Conservation (phyloP, 1,140 invertebrate species). For the Mesaphorura yosii region DNA sequence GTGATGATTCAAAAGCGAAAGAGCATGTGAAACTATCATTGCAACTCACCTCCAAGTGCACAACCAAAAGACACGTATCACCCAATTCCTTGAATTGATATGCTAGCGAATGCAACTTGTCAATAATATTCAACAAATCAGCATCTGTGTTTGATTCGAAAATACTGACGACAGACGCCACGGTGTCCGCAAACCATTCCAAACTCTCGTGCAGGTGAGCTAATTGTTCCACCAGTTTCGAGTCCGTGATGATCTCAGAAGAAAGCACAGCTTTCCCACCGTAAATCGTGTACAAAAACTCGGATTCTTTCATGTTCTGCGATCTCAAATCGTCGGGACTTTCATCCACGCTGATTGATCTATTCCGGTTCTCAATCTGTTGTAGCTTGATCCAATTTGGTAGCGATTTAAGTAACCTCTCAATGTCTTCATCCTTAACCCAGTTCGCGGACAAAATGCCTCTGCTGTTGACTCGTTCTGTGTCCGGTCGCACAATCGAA, state of each 20-base stretch:
- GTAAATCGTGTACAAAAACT: constrained; percentile 70
- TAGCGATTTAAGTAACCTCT: constrained; percentile 50
- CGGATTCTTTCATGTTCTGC: constrained; percentile 75
- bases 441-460: constrained; percentile 74
- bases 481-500: constrained; percentile 58
- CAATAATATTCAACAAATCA: constrained; percentile 8
- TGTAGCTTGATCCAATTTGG: constrained; percentile 72
- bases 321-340: constrained; percentile 64
- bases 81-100: constrained; percentile 75
- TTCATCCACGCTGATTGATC: no score
- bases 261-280: constrained; percentile 38
- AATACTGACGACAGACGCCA: constrained; percentile 8
- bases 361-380: constrained; percentile 44
- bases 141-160: constrained; percentile 13
- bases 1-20: background rate
- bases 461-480: constrained; percentile 65
- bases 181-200: constrained; percentile 54
- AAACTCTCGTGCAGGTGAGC: constrained; percentile 85
- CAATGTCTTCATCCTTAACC: constrained; percentile 90
- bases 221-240: constrained; percentile 62
- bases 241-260: constrained; percentile 70
- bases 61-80: constrained; percentile 75
- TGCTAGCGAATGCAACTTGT: constrained; percentile 45
- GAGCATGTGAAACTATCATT: constrained; percentile 7
- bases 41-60: constrained; percentile 81